Evolutionary conservation across 2,797 vertebrate species (phyloP), one percentile per base, ranked within the genome.

Genomic region (Balearica regulorum): DNA sequence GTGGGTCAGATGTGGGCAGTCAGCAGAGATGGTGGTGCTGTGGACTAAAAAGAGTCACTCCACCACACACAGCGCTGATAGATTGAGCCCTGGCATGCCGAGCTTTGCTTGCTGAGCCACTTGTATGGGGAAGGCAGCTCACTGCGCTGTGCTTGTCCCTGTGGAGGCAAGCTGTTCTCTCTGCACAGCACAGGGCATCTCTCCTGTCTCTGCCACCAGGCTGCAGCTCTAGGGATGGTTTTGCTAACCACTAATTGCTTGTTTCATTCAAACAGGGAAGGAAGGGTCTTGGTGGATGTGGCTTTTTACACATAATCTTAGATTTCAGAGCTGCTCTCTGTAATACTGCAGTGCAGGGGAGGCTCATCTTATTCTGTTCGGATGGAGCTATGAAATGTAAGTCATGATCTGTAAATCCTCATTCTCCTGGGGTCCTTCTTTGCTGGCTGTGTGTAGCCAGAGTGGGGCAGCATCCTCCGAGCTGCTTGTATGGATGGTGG

Each of bases 31-130:
- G 20, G 10, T 51, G 29, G 48, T 88, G 33, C 69, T 5, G 3
- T 44, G 53, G 10, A 26, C n/a, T 96, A 12, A 70, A 68, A 60
- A 33, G 35, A 55, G 35, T 51, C 55, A 16, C 51, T 55, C 46
- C 10, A 46, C 33, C 33, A 28, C 48, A 17, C 5, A 2, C 0
- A 1, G 21, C 0, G 2, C 71, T 71, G 60, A 35, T 2, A 68
- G 49, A 44, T 17, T 58, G 64, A 81, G 48, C 33, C 49, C 44
- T 51, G 64, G 29, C 82, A 57, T 9, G 0, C 22, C 41, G 41
- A 68, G 71, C 33, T 66, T 61, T 0, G 0, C 53, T 87, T 61
- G 33, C 58, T 78, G 11, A 10, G 76, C 21, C 28, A 1, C 46
- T 76, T 91, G 61, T 84, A 24, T 54, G 48, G 91, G 29, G 13